A percentile compares a stretch with the other conserved stretches of the same genome.
Conservation (phyloP, 2,113 vertebrate genomes). For the Baryphthengus martii region DNA sequence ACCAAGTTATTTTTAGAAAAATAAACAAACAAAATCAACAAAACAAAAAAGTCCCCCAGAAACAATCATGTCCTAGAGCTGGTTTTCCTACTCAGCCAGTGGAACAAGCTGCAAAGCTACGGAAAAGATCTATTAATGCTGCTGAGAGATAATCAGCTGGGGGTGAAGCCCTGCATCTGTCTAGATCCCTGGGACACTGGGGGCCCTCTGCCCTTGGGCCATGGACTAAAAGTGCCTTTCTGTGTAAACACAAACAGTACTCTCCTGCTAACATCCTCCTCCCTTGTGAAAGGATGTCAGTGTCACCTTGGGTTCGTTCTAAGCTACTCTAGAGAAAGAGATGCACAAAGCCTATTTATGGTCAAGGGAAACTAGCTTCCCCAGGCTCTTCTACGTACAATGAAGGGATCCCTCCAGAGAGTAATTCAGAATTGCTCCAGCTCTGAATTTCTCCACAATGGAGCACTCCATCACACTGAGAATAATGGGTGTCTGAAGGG, state of each 20-base stretch:
- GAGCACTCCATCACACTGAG: background rate
- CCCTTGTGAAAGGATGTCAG: background rate
- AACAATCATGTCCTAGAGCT: background rate
- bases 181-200: too few relatives aligned
- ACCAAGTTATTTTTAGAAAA: background rate
- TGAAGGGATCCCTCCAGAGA: background rate
- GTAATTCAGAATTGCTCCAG: background rate
- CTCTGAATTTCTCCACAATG: background rate
- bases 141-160: background rate
- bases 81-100: background rate
- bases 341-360: background rate
- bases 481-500: background rate
- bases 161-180: background rate
- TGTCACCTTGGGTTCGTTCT: background rate
- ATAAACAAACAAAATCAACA: background rate
- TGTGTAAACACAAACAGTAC: background rate
- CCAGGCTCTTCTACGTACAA: background rate
- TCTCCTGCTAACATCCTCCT: background rate
- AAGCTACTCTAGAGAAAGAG: background rate
- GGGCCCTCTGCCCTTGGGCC: background rate
- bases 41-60: background rate
- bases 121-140: background rate
- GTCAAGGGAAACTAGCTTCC: background rate
- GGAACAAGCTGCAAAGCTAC: background rate
- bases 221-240: background rate